phyloP scores from a whole-genome alignment of 2,888 invertebrate species.

The Patella pellucida region DNA sequence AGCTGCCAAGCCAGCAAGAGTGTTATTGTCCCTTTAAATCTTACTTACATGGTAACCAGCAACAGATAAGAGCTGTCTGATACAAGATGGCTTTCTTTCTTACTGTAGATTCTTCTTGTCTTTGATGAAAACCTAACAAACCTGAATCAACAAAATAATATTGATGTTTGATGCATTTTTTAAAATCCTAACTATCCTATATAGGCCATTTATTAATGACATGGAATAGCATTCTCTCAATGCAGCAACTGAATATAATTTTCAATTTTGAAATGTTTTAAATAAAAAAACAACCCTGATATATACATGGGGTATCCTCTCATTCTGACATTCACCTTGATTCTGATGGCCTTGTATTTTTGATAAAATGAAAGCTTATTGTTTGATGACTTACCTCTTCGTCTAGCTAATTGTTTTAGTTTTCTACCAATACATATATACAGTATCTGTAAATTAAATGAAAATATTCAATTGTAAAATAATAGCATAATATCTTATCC shows the following conservation, averaged over 20 bases:
- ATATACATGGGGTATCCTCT: too few relatives aligned
- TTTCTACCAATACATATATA: constrained; percentile 34
- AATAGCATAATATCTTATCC: neutral
- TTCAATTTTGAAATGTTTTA: too few relatives aligned
- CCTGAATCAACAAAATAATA: constrained; percentile 27
- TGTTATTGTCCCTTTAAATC: too few relatives aligned
- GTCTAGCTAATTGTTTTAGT: constrained; percentile 36
- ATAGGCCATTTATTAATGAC: too few relatives aligned
- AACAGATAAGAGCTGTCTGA: constrained; percentile 38
- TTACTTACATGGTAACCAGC: constrained; percentile 46
- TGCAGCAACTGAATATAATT: too few relatives aligned
- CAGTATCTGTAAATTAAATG: constrained; percentile 31
- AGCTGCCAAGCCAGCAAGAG: too few relatives aligned
- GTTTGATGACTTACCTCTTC: constrained; percentile 34
- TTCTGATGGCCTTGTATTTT: too few relatives aligned
- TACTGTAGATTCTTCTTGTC: constrained; percentile 33
- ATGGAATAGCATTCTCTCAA: too few relatives aligned
- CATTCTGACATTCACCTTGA: too few relatives aligned
- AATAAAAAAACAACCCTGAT: too few relatives aligned
- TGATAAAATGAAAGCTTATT: too few relatives aligned
- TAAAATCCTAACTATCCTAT: neutral
- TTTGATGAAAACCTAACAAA: constrained; percentile 38
- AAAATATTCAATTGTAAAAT: constrained; percentile 8
- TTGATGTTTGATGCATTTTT: neutral
- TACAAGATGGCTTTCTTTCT: constrained; percentile 39